These are phyloP conservation scores for Xenopus tropicalis DNA, from an alignment of 2,113 vertebrate genomes.

Conservation along the genomic window UCB_Xtro_10.0 CM004443.2:52338001-52338500, in stretches of 20 bases:
- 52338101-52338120: neutral
- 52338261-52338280: conserved; percentile 36
- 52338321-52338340: too few species aligned
- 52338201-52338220: conserved; percentile 26
- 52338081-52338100: neutral
- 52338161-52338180: conserved; percentile 23
- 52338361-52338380: too few species aligned
- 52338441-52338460: too few species aligned
- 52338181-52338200: conserved; percentile 31
- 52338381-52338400: too few species aligned
- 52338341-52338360: too few species aligned
- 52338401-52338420: too few species aligned
- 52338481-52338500: too few species aligned
- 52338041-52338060: neutral
- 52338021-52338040: too few species aligned
- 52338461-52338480: too few species aligned
- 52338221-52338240: conserved; percentile 37
- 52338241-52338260: conserved; percentile 29
- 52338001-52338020: too few species aligned
- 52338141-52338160: conserved; percentile 41
- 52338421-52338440: too few species aligned
- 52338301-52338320: conserved; percentile 10
- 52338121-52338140: conserved; percentile 25
- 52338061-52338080: neutral
- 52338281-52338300: conserved; percentile 26